phyloP scores from a whole-genome alignment of 2,797 vertebrate species.

The Sandelia bainsii region DNA sequence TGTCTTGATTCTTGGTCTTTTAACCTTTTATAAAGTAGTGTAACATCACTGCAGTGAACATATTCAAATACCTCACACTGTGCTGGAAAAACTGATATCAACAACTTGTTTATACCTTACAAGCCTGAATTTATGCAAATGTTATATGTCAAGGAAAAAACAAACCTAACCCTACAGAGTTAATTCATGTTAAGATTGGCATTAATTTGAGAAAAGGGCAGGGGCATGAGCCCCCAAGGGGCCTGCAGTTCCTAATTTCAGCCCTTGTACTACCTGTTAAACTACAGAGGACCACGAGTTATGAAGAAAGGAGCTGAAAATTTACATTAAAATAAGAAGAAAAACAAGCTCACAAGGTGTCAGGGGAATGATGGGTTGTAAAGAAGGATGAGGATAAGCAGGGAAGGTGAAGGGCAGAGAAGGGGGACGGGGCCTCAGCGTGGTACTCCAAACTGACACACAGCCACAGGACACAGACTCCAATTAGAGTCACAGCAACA shows the following conservation, averaged over 20 bases:
- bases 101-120: too few relatives aligned
- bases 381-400: constrained; percentile 39
- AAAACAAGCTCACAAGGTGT: constrained; percentile 31
- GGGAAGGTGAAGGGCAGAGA: constrained; percentile 51
- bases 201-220: too few relatives aligned
- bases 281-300: background rate
- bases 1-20: too few relatives aligned
- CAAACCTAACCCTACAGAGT: too few relatives aligned
- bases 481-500: constrained; percentile 76
- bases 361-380: constrained; percentile 1
- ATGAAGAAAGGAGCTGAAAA: background rate
- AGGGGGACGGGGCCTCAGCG: constrained; percentile 54
- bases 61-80: too few relatives aligned
- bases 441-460: constrained; percentile 71
- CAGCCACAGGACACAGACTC: constrained; percentile 73
- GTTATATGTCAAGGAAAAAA: too few relatives aligned
- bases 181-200: too few relatives aligned
- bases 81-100: too few relatives aligned
- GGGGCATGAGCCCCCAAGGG: too few relatives aligned
- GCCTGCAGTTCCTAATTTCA: background rate
- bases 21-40: too few relatives aligned
- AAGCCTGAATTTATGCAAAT: too few relatives aligned
- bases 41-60: too few relatives aligned
- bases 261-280: background rate
- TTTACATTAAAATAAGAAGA: constrained; percentile 9